Evolutionary conservation across 2,797 vertebrate species (phyloP), one percentile per base, ranked within the genome.

Genomic region (Enteromius radiatus): DNA sequence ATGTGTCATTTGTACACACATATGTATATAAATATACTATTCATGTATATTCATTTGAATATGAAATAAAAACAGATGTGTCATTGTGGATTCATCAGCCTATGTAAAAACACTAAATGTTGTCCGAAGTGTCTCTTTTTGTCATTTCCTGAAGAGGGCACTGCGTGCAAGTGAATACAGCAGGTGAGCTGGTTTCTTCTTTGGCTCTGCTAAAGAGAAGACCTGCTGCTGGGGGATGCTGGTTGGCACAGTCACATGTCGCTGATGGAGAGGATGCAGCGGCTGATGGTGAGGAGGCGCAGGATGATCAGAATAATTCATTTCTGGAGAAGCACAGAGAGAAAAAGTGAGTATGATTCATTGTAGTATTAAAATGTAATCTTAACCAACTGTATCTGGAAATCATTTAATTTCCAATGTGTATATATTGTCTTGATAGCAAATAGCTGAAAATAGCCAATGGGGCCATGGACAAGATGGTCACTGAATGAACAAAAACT

Each of bases 181-280:
- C 91, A 99, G 95, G 52, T 97, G 95, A 0, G 96, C 94, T 0
- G 97, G 95, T 89, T 99, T 99, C 87, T 95, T 90, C 90, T 97
- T 98, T 70, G 97, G 98, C 80, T 99, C 98, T 0, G 96, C 98
- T 94, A 99, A 89, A 61, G 96, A 93, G 47, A 99, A 99, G 63
- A 99, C 98, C 88, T 98, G 97, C 90, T 99, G 98, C 92, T 99
- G 96, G 0, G 98, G 98, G 89, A 99, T 78, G 47, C 97, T 98
- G 94, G 97, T 96, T 70, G 98, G 98, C 88, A 99, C 96, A 0
- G 97, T 98, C 88, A 99, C 90, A 87, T 99, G 98, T 69, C 98
- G 96, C 93, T 99, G 97, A 87, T 99, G 97, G 59, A 98, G 90
- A 0, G 97, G 98, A 81, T 96, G 97, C 38, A 98, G 93, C 87